phyloP scores from a whole-genome alignment of 2,888 invertebrate species.

The Dryadula phaetusa region DNA sequence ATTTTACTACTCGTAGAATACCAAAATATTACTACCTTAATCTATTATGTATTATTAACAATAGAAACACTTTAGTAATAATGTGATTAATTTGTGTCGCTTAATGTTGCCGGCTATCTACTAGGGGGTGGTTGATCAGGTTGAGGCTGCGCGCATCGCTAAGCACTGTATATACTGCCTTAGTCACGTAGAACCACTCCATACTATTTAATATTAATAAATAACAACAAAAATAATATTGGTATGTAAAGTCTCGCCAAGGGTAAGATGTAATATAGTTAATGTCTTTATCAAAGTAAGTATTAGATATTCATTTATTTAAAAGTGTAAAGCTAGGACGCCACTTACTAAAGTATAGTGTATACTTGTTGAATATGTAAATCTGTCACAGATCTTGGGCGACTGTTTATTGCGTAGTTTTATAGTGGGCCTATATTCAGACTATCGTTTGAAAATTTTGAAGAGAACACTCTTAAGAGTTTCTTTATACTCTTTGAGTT shows the following conservation, averaged over 20 bases:
- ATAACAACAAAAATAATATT: slow-evolving; percentile 62
- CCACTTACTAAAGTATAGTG: too few relatives aligned
- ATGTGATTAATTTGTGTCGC: slow-evolving; percentile 11
- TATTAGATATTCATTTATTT: slow-evolving; percentile 47
- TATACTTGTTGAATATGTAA: slow-evolving; percentile 41
- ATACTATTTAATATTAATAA: slow-evolving; percentile 78
- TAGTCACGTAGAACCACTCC: slow-evolving; percentile 70
- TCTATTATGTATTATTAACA: too few relatives aligned
- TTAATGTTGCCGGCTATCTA: slow-evolving; percentile 2
- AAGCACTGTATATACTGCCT: slow-evolving; percentile 79
- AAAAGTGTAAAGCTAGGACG: slow-evolving; percentile 48
- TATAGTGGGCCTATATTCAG: slow-evolving; percentile 15
- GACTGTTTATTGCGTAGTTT: slow-evolving; percentile 36
- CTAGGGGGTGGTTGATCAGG: slow-evolving; percentile 30
- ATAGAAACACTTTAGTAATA: slow-evolving; percentile 22
- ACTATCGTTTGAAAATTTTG: slow-evolving; percentile 6
- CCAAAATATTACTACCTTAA: too few relatives aligned
- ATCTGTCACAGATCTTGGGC: slow-evolving; percentile 39
- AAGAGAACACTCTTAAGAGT: not conserved
- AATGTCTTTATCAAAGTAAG: too few relatives aligned
- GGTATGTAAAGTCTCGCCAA: slow-evolving; percentile 58
- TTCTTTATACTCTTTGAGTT: slow-evolving; percentile 25
- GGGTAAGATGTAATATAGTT: too few relatives aligned
- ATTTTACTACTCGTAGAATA: too few relatives aligned
- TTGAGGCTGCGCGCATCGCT: slow-evolving; percentile 53